A percentile compares a stretch with the other conserved stretches of the same genome.
These are phyloP conservation scores for Esox lucius DNA, from an alignment of 2,797 vertebrate species.

Conservation along the genomic window DNA sequence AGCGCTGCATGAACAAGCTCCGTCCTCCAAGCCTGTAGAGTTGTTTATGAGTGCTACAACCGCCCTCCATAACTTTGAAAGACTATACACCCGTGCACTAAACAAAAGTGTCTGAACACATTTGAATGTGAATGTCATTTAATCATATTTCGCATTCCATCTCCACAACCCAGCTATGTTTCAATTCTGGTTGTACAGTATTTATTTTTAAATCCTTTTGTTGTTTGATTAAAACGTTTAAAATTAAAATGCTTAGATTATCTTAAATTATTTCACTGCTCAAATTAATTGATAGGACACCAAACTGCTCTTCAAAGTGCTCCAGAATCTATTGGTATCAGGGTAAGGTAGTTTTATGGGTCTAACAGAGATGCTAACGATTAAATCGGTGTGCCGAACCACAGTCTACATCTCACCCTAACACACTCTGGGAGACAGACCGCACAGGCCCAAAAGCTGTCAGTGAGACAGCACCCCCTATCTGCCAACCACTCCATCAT, in stretches of 20 bases:
- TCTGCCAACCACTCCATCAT: conserved; percentile 11
- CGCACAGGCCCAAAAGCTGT: neutral
- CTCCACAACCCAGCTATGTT: neutral
- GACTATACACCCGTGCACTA: neutral
- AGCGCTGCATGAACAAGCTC: neutral
- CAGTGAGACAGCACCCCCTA: conserved; percentile 34
- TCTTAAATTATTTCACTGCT: neutral
- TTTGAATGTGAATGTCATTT: neutral
- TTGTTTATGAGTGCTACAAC: neutral
- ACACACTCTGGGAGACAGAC: neutral
- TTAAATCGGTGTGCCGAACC: neutral
- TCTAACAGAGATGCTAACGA: neutral
- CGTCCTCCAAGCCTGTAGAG: neutral
- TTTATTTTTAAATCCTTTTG: neutral
- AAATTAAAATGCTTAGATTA: neutral
- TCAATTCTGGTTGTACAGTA: neutral
- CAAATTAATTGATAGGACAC: neutral
- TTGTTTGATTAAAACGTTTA: neutral
- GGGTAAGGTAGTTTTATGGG: neutral
- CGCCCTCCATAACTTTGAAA: neutral
- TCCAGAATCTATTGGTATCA: neutral
- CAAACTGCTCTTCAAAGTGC: neutral
- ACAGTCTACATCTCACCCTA: neutral
- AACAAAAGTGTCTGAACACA: neutral
- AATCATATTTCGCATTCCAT: neutral